Evolutionary conservation across 2,797 vertebrate species (phyloP).

Genomic region (Pempheris klunzingeri): DNA sequence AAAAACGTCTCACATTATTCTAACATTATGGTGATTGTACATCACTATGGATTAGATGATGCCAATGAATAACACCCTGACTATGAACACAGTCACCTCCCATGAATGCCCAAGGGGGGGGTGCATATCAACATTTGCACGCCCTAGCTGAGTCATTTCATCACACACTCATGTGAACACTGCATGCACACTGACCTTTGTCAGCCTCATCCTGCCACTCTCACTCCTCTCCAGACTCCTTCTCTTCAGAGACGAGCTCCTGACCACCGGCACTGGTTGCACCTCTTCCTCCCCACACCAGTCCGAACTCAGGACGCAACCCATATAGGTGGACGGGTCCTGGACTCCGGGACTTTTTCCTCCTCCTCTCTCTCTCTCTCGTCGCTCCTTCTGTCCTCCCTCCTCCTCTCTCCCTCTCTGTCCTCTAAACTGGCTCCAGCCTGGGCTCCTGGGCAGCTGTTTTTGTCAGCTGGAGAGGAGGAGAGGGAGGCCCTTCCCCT

Average conservation of each 20-base stretch:
- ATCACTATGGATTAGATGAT: no score
- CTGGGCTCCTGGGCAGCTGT: slow-evolving; percentile 82
- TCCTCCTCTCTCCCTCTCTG: slow-evolving; percentile 44
- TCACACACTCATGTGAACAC: slow-evolving; percentile 8
- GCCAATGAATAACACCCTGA: no score
- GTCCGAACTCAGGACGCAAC: slow-evolving; percentile 85
- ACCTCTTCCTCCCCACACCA: slow-evolving; percentile 84
- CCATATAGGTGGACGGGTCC: slow-evolving; percentile 81
- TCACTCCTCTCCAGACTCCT: slow-evolving; percentile 78
- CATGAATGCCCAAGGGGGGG: not conserved
- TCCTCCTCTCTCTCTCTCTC: slow-evolving; percentile 32
- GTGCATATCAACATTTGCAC: not conserved
- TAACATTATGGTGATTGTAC: no score
- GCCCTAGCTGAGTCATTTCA: not conserved
- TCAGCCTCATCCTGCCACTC: slow-evolving; percentile 84
- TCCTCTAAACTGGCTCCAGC: slow-evolving; percentile 62
- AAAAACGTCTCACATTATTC: no score
- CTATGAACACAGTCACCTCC: not conserved
- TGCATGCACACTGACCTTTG: slow-evolving; percentile 79
- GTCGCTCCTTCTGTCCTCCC: slow-evolving; percentile 49
- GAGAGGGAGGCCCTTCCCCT: slow-evolving; percentile 83
- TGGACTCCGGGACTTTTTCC: slow-evolving; percentile 33
- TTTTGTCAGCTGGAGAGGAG: slow-evolving; percentile 86
- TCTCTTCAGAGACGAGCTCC: slow-evolving; percentile 77
- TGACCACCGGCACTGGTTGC: slow-evolving; percentile 75